Base-by-base conservation (phyloP, 2,113 vertebrate genomes). In the Ardeotis arabs region DNA sequence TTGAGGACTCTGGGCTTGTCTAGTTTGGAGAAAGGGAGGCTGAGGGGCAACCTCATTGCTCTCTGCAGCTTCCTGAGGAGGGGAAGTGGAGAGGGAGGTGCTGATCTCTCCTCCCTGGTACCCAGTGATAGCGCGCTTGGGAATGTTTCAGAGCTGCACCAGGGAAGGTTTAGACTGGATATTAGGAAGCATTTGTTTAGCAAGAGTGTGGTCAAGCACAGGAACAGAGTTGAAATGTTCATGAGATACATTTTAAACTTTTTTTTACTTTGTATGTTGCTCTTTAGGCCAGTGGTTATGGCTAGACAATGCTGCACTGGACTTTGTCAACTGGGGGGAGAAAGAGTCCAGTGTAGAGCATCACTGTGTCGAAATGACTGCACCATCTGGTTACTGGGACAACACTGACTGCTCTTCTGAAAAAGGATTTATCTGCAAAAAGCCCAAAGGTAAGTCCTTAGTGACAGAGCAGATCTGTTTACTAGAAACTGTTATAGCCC, bases 401-500 rank as follows among this genome's bases (percentile, higher is more conserved):
- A 92, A 63, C 33, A 67, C 10, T 0, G 76, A 95, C 19, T 97
- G 95, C 47, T 96, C 35, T 87, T 88, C 60, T 77, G 86, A 87
- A 72, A 96, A 87, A 64, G 94, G 89, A 49, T 96, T 95, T 89
- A 87, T 95, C 58, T 96, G 94, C 62, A 96, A 95, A 92, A 95
- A 92, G 52, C 18, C 35, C 33, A 84, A 91, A 92, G 58, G 95
- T 92, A 68, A 50, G 31, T 50, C 9, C 39, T 45, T 15, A 55
- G 49, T 18, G 41, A 52, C 23, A 74, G 64, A 41, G 33, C 11
- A 39, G 20, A 37, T 45, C 45, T 83, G 4, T 64, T 73, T 70
- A 27, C 6, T 35, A 62, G 21, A 25, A 56, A 52, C 12, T 20
- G 3, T 44, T 68, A 24, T 7, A 77, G 16, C 18, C 8, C 13